These are phyloP conservation scores for Apodemus agrarius DNA, from an alignment of 2,797 vertebrate genomes.

Conservation along the genomic window DNA sequence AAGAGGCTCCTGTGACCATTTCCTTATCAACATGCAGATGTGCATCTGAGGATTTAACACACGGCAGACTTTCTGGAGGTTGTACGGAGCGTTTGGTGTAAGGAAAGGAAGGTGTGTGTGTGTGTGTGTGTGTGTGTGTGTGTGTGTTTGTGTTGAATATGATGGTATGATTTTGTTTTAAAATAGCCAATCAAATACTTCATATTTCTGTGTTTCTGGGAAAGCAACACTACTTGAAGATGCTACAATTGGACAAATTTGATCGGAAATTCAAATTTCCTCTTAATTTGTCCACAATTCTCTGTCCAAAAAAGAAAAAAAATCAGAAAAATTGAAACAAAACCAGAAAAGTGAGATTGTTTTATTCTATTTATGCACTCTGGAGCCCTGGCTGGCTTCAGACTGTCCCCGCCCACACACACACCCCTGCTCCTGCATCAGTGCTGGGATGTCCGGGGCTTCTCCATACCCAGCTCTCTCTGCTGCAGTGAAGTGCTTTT, in stretches of 20 bases:
- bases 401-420: too few relatives aligned
- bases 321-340: not conserved
- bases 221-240: not conserved
- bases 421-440: not conserved
- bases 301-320: not conserved
- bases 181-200: not conserved
- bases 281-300: not conserved
- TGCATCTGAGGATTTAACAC: not conserved
- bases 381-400: not conserved
- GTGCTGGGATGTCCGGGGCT: too few relatives aligned
- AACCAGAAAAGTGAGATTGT: not conserved
- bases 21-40: not conserved
- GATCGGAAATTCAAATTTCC: not conserved
- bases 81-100: rapidly evolving
- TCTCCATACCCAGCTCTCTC: not conserved
- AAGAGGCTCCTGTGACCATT: not conserved
- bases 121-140: not conserved
- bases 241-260: not conserved
- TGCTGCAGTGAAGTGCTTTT: not conserved
- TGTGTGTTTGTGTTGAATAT: not conserved
- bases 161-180: not conserved
- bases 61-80: not conserved
- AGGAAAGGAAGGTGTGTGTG: not conserved
- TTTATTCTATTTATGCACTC: not conserved
- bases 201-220: not conserved